Evolutionary conservation across 2,888 invertebrate genomes (phyloP).

Genomic region (Agrotis ipsilon): DNA sequence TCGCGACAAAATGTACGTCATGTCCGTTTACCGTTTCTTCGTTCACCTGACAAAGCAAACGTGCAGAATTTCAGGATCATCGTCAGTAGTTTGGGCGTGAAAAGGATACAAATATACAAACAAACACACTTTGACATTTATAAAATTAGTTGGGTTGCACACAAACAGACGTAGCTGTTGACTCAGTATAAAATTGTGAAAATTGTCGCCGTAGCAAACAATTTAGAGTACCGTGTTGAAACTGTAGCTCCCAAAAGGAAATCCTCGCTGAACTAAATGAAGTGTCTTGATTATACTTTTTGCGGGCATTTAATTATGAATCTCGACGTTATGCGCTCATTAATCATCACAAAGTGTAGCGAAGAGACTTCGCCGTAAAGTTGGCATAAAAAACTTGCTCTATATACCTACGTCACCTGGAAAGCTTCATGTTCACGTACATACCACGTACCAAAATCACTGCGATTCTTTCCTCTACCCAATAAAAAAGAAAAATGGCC

Average conservation of each 20-base stretch:
- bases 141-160: no score
- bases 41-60: no score
- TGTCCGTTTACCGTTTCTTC: no score
- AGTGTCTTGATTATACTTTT: slow-evolving; percentile 76
- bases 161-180: not conserved
- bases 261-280: slow-evolving; percentile 69
- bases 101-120: no score
- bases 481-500: no score
- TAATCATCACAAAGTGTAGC: slow-evolving; percentile 71
- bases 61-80: no score
- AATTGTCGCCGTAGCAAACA: slow-evolving; percentile 17
- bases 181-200: slow-evolving; percentile 17
- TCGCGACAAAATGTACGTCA: no score
- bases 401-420: slow-evolving; percentile 19
- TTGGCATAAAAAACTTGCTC: slow-evolving; percentile 44
- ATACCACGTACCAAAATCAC: not conserved
- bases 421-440: not conserved
- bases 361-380: slow-evolving; percentile 50
- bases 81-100: no score
- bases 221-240: slow-evolving; percentile 40
- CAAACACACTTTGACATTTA: no score
- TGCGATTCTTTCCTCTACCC: no score
- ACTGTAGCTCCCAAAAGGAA: slow-evolving; percentile 61
- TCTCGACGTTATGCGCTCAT: slow-evolving; percentile 74
- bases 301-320: slow-evolving; percentile 77